These are phyloP conservation scores for Marronus borbonicus DNA, from an alignment of 2,888 invertebrate genomes.

Conservation along the genomic window DNA sequence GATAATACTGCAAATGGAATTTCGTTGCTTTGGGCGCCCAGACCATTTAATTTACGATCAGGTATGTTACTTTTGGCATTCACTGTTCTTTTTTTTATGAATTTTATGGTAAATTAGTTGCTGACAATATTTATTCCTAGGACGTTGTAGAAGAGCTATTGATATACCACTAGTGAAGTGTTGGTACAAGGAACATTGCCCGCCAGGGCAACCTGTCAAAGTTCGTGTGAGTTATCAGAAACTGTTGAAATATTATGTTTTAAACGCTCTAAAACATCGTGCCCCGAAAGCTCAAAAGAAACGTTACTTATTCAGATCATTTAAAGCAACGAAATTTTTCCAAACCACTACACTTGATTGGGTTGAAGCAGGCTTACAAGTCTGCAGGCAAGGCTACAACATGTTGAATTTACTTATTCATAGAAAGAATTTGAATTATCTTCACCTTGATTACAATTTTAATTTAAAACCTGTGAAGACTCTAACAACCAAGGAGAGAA, in stretches of 20 bases:
- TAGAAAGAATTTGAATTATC: conserved; percentile 98
- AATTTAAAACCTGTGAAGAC: conserved; percentile 99
- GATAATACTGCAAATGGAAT: conserved; percentile 99
- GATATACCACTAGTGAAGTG: conserved; percentile 98
- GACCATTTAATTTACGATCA: conserved; percentile 97
- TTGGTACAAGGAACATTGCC: conserved; percentile 97
- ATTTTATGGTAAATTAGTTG: neutral
- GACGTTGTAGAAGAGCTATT: conserved; percentile 92
- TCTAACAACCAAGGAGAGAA: conserved; percentile 98
- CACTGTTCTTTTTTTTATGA: neutral
- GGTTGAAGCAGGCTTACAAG: conserved; percentile 99
- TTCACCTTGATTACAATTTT: conserved; percentile 99
- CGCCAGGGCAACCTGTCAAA: conserved; percentile 98
- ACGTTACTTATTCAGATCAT: conserved; percentile 97
- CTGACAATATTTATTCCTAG: conserved; percentile 66
- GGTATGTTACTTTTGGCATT: conserved; percentile 68
- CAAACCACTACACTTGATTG: conserved; percentile 99
- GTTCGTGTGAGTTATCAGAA: conserved; percentile 99
- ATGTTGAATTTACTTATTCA: conserved; percentile 99
- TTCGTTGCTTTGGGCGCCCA: conserved; percentile 96
- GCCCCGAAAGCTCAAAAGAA: conserved; percentile 99
- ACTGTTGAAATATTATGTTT: conserved; percentile 96
- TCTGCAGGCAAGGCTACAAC: conserved; percentile 99
- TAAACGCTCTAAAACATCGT: conserved; percentile 97
- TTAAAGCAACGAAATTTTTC: conserved; percentile 99